Conservation (phyloP, 2,113 vertebrate species). For the Hystrix cristata region DNA sequence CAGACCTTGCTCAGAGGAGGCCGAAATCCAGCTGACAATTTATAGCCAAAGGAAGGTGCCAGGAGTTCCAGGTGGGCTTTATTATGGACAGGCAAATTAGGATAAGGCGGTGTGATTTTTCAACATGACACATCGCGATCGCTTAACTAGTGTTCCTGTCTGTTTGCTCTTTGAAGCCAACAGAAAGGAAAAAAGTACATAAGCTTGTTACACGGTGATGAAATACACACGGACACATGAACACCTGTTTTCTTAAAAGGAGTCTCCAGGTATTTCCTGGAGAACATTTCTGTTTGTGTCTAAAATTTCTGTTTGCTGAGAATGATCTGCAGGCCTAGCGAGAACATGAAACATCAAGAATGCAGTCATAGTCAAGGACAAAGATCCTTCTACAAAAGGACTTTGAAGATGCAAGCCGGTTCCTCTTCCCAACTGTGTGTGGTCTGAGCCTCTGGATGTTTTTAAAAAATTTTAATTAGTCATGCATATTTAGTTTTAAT, state of each 20-base stretch:
- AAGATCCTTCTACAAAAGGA: neutral
- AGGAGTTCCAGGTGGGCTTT: neutral
- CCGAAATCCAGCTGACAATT: neutral
- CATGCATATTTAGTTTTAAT: neutral
- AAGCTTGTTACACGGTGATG: neutral
- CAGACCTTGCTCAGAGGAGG: neutral
- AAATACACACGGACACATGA: neutral
- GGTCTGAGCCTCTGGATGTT: neutral
- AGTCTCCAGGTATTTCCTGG: slow-evolving; percentile 26
- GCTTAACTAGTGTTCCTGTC: neutral
- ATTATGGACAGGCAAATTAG: neutral
- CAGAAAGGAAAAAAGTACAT: neutral
- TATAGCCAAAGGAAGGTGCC: neutral
- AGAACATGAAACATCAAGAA: neutral
- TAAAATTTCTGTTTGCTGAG: slow-evolving; percentile 27
- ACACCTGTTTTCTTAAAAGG: slow-evolving; percentile 49
- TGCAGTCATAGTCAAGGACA: neutral
- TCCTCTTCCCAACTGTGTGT: neutral
- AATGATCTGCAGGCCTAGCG: neutral
- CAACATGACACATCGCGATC: slow-evolving; percentile 49
- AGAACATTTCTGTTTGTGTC: neutral
- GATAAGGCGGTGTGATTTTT: neutral
- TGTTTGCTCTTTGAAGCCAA: slow-evolving; percentile 65
- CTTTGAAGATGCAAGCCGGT: neutral
- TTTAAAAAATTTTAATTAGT: neutral